Percentiles rank a stretch among this genome's conserved stretches.
Conservation (phyloP, 2,797 vertebrate species). For the Harpagifer antarcticus region DNA sequence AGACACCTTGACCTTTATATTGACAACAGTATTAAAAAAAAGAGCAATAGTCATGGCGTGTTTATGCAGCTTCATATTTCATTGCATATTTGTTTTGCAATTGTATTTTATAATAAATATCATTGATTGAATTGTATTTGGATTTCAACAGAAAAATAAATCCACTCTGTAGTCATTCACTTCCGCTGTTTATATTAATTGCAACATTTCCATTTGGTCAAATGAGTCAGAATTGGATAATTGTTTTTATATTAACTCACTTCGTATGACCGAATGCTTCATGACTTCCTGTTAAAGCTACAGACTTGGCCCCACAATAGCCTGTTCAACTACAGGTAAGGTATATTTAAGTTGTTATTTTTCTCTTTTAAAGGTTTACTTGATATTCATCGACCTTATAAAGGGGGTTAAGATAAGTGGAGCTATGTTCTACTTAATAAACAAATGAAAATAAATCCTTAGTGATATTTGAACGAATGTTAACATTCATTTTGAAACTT, state of each 20-base stretch:
- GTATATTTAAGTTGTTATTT: not conserved
- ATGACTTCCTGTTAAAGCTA: not conserved
- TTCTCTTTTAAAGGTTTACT: not conserved
- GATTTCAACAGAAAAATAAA: slow-evolving; percentile 46
- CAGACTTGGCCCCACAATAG: not conserved
- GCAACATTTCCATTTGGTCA: slow-evolving; percentile 7
- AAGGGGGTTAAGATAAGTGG: not conserved
- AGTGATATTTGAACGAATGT: not conserved
- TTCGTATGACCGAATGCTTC: not conserved
- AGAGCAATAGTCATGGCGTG: not conserved
- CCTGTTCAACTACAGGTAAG: not conserved
- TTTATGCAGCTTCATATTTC: slow-evolving; percentile 6
- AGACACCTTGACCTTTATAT: slow-evolving; percentile 3
- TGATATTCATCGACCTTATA: not conserved
- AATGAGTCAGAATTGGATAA: slow-evolving; percentile 29
- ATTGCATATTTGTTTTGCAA: not conserved
- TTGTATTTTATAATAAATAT: slow-evolving; percentile 19
- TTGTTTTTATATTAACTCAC: not conserved
- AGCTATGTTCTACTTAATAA: not conserved
- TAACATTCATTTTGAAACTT: no score
- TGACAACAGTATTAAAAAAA: slow-evolving; percentile 12
- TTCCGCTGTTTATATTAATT: not conserved
- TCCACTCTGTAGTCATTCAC: not conserved
- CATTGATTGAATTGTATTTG: slow-evolving; percentile 22
- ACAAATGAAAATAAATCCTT: not conserved